Conservation (phyloP, 2,797 vertebrate species). For the Danionella dracula region DNA sequence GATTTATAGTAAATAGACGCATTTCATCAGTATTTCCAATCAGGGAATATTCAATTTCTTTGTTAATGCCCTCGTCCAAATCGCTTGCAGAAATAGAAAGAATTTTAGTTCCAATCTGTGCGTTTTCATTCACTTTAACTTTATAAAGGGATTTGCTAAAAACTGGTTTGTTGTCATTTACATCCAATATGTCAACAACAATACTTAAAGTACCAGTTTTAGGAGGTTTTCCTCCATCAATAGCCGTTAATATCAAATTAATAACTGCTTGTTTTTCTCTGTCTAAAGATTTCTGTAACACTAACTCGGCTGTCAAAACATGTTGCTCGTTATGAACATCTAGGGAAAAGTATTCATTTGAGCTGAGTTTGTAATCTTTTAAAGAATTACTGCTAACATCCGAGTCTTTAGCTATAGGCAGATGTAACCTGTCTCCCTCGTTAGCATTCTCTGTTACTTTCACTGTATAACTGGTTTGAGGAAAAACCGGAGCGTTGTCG, state of each 20-base stretch:
- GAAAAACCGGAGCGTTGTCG: conserved; percentile 59
- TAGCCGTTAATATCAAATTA: conserved; percentile 61
- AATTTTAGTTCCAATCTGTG: neutral
- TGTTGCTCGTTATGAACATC: conserved; percentile 59
- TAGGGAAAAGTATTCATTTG: conserved; percentile 64
- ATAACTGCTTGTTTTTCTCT: conserved; percentile 61
- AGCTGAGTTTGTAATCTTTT: conserved; percentile 65
- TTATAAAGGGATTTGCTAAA: conserved; percentile 41
- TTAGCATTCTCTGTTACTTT: conserved; percentile 60
- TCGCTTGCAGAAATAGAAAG: conserved; percentile 11
- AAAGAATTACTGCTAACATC: conserved; percentile 70
- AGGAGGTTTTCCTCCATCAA: conserved; percentile 65
- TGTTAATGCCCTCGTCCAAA: conserved; percentile 40
- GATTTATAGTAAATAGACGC: neutral
- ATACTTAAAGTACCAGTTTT: conserved; percentile 37
- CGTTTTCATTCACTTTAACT: conserved; percentile 31
- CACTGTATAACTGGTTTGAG: conserved; percentile 28
- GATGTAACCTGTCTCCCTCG: conserved; percentile 58
- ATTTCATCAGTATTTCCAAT: neutral
- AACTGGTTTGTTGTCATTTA: conserved; percentile 42
- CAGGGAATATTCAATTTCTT: conserved; percentile 30
- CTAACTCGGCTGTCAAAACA: conserved; percentile 59
- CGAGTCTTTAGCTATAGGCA: conserved; percentile 65
- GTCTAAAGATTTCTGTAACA: conserved; percentile 71
- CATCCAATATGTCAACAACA: conserved; percentile 32